Conservation (phyloP, 2,888 invertebrate species). For the Litoditis marina region DNA sequence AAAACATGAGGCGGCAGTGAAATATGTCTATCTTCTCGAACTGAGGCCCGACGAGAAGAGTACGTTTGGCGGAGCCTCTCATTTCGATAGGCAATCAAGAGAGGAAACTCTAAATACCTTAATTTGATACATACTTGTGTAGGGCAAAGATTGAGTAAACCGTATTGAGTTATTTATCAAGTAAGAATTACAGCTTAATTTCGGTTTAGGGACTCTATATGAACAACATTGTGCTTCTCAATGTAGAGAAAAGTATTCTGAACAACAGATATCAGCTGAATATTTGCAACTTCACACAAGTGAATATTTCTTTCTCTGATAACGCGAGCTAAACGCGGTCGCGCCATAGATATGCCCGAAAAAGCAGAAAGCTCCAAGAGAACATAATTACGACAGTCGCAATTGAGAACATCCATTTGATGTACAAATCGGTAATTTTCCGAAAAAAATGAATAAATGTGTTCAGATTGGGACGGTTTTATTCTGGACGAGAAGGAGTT, state of each 20-base stretch:
- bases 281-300: too few species aligned
- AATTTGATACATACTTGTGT: too few species aligned
- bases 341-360: not conserved
- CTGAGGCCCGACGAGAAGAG: constrained; percentile 60
- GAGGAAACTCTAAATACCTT: too few species aligned
- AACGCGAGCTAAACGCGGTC: too few species aligned
- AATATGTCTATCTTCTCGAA: constrained; percentile 61
- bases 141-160: not conserved
- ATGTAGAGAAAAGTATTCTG: too few species aligned
- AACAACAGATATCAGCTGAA: too few species aligned
- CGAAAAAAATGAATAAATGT: constrained; percentile 1
- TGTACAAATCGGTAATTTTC: not conserved
- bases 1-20: constrained; percentile 56
- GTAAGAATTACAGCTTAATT: not conserved
- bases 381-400: not conserved
- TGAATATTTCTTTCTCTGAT: too few species aligned
- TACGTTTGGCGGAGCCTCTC: too few species aligned
- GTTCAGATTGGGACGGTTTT: constrained; percentile 61
- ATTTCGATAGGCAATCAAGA: too few species aligned
- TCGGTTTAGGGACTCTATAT: not conserved
- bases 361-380: too few species aligned
- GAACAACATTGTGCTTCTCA: too few species aligned
- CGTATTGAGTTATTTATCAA: not conserved
- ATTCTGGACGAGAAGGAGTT: constrained; percentile 59
- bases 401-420: not conserved